A percentile compares a stretch with the other conserved stretches of the same genome.
phyloP scores from a whole-genome alignment of 1,140 invertebrate genomes.

The Harpegnathos saltator region DNA sequence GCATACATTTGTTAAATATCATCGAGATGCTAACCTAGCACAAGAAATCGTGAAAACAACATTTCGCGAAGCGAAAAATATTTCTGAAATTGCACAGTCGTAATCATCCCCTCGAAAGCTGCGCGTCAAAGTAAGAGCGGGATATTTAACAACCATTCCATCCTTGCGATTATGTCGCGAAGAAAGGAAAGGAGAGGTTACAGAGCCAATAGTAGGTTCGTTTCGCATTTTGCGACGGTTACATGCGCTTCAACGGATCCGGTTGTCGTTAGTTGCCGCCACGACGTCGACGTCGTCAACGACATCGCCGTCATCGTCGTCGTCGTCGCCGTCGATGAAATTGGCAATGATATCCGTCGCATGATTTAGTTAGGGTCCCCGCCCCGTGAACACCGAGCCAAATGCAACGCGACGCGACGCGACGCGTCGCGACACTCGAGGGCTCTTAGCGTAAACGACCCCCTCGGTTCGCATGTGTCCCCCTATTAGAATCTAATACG shows the following conservation, averaged over 20 bases:
- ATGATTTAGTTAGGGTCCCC: slow-evolving; percentile 63
- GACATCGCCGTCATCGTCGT: neutral
- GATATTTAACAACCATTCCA: no score
- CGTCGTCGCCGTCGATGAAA: slow-evolving; percentile 35
- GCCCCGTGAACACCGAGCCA: slow-evolving; percentile 50
- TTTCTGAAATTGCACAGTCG: no score
- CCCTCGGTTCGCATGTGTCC: slow-evolving; percentile 40
- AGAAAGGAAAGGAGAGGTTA: no score
- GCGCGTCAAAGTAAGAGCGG: no score
- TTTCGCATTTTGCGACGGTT: neutral
- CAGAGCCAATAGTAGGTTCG: no score
- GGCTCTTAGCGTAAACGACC: slow-evolving; percentile 53
- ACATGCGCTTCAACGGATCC: slow-evolving; percentile 9
- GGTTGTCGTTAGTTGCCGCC: slow-evolving; percentile 52
- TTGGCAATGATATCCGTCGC: slow-evolving; percentile 63
- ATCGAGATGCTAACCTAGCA: no score
- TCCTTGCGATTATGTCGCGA: no score
- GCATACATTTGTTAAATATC: no score
- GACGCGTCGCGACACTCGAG: slow-evolving; percentile 16
- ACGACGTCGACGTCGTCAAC: neutral
- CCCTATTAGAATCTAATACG: slow-evolving; percentile 83
- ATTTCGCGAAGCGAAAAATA: no score
- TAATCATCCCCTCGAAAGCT: no score
- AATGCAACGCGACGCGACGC: slow-evolving; percentile 53
- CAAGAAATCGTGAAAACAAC: no score